phyloP scores from a whole-genome alignment of 2,797 vertebrate species.

The Hyperoplus immaculatus region DNA sequence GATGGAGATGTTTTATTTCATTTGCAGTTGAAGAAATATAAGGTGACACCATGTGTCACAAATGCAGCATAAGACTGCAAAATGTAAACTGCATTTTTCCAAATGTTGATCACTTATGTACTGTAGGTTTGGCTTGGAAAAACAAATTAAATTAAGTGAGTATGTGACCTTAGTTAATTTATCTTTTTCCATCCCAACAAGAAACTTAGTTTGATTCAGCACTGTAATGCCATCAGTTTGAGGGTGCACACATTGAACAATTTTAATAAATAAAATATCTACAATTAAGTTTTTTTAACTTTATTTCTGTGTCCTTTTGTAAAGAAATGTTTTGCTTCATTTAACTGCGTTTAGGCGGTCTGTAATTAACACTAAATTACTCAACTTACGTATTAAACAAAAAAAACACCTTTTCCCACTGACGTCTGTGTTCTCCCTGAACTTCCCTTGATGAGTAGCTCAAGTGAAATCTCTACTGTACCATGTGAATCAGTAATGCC shows the following conservation, averaged over 20 bases:
- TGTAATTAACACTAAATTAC: neutral
- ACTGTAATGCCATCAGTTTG: neutral
- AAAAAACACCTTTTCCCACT: conserved; percentile 40
- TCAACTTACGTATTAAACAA: conserved; percentile 14
- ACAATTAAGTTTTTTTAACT: neutral
- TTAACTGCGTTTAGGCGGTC: too few relatives aligned
- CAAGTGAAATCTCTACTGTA: conserved; percentile 71
- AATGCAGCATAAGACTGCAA: neutral
- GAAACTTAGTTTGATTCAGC: neutral
- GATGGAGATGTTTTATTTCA: neutral
- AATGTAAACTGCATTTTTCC: neutral
- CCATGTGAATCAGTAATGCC: conserved; percentile 75
- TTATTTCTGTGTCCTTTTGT: neutral
- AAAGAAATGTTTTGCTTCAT: neutral
- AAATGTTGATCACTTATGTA: neutral
- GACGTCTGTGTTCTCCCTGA: conserved; percentile 62
- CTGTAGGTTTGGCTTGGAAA: too few relatives aligned
- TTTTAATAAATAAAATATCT: too few relatives aligned
- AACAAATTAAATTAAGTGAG: conserved; percentile 13
- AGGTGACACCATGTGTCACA: neutral
- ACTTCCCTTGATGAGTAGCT: conserved; percentile 59
- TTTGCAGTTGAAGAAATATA: neutral
- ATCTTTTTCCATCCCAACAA: neutral
- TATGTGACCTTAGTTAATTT: neutral
- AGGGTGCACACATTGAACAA: neutral